Evolutionary conservation across 2,888 invertebrate species (phyloP).

Genomic region (Torymus tubicola): DNA sequence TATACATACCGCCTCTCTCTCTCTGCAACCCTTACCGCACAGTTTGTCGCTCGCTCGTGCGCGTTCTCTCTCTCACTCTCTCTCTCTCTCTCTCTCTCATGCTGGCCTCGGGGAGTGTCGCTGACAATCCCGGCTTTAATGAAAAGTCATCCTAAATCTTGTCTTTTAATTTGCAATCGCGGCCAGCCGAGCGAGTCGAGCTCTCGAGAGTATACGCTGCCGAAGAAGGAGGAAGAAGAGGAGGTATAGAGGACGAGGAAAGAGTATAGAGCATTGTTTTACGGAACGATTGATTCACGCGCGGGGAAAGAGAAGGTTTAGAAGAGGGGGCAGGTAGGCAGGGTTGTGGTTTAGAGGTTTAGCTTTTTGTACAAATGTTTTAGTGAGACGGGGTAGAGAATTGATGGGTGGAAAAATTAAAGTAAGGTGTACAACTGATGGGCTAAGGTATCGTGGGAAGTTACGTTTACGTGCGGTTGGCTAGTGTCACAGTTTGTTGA

Average conservation of each 20-base stretch:
- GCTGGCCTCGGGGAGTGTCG: constrained; percentile 65
- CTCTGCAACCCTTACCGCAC: constrained; percentile 66
- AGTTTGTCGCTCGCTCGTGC: constrained; percentile 64
- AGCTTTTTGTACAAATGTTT: constrained; percentile 25
- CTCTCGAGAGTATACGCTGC: too few relatives aligned
- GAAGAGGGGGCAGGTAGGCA: too few relatives aligned
- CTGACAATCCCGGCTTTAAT: constrained; percentile 71
- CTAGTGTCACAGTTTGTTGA: too few relatives aligned
- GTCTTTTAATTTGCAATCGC: constrained; percentile 56
- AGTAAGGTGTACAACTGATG: too few relatives aligned
- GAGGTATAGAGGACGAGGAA: too few relatives aligned
- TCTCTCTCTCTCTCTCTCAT: constrained; percentile 25
- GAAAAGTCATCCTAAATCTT: constrained; percentile 69
- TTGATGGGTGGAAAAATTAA: too few relatives aligned
- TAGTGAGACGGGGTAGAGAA: not conserved
- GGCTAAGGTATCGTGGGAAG: too few relatives aligned
- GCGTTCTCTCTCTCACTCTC: constrained; percentile 36
- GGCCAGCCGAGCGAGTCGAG: not conserved
- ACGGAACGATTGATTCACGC: too few relatives aligned
- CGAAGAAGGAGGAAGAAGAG: not conserved
- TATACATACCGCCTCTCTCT: constrained; percentile 2
- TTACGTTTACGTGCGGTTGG: too few relatives aligned
- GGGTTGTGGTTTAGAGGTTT: not conserved
- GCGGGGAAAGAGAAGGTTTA: too few relatives aligned
- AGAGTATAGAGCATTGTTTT: too few relatives aligned